These are phyloP conservation scores for Corythoichthys haematopterus DNA, from an alignment of 2,113 vertebrate genomes.

Conservation along the genomic window DNA sequence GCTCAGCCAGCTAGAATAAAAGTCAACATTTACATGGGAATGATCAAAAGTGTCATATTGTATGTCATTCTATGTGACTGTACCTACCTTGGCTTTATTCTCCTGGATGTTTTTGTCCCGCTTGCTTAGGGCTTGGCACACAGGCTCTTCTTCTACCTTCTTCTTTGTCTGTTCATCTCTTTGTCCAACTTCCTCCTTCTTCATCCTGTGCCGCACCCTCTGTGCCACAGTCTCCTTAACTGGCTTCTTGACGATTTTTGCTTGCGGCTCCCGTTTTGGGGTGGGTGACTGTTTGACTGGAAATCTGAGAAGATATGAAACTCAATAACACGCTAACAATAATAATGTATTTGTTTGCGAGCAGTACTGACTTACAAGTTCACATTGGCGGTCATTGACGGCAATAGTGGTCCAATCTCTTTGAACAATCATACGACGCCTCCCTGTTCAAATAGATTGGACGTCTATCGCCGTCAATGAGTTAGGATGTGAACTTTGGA, in stretches of 20 bases:
- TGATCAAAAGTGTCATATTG: background rate
- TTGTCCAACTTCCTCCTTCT: slow-evolving; percentile 27
- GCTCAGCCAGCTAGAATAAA: slow-evolving; percentile 81
- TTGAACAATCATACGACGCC: no score
- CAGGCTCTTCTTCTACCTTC: slow-evolving; percentile 48
- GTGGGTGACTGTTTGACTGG: slow-evolving; percentile 75
- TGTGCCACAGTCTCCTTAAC: slow-evolving; percentile 13
- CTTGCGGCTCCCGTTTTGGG: slow-evolving; percentile 26
- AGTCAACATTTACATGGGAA: background rate
- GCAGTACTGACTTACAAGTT: no score
- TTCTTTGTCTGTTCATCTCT: slow-evolving; percentile 30
- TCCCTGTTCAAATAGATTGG: no score
- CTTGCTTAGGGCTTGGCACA: slow-evolving; percentile 75
- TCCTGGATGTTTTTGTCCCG: slow-evolving; percentile 91
- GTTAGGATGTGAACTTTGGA: no score
- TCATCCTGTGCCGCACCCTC: slow-evolving; percentile 22
- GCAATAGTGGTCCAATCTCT: no score
- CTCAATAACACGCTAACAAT: no score
- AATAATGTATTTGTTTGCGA: no score
- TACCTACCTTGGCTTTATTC: slow-evolving; percentile 91
- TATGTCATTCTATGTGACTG: background rate
- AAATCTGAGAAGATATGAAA: slow-evolving; percentile 65
- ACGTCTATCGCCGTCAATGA: no score
- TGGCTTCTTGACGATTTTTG: slow-evolving; percentile 25
- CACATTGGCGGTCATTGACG: no score